Evolutionary conservation across 2,797 vertebrate genomes (phyloP), one percentile per base, ranked within the genome.

Genomic region (Hephaestus fuliginosus): DNA sequence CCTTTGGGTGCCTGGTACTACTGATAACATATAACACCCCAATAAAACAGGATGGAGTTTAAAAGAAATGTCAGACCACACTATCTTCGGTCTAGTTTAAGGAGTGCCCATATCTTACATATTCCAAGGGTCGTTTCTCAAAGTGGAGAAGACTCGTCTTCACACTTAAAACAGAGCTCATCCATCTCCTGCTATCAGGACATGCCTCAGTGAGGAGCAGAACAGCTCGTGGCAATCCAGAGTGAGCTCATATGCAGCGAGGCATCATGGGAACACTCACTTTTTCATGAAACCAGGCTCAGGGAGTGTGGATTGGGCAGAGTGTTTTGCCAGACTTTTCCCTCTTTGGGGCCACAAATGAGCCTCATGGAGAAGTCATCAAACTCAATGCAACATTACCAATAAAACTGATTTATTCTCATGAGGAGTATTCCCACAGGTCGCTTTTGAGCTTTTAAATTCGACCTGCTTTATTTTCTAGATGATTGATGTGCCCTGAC

Each of bases 141-240:
- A 77, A 58, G 60, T 30, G 49, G 74, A 58, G 41, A 85, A 75
- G 68, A 82, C 57, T 79, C 28, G 85, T 84, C 81, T 73, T 83
- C 64, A 76, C 71, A 78, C 58, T 71, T 76, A 60, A 73, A 82
- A 72, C 62, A 67, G 30, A 78, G 44, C 60, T 79, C 86, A 88
- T 91, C 74, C 76, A 80, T 93, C 83, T 85, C 49, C 65, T 51
- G 62, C 63, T 87, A 89, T 85, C 80, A 75, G 78, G 74, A 66
- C 73, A 74, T 78, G 78, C 52, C 68, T 87, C 12, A 1, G 63
- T 57, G 64, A 78, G 52, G 68, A 82, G 62, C 73, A 65, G 83
- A 83, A 82, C 69, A 80, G 67, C 70, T 71, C 17, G 3, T 39
- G 55, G 64, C 52, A 39, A 71, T 75, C 69, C 65, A 62, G 67